Evolutionary conservation across 2,113 vertebrate genomes (phyloP).

Genomic region (Cephalopterus ornatus): DNA sequence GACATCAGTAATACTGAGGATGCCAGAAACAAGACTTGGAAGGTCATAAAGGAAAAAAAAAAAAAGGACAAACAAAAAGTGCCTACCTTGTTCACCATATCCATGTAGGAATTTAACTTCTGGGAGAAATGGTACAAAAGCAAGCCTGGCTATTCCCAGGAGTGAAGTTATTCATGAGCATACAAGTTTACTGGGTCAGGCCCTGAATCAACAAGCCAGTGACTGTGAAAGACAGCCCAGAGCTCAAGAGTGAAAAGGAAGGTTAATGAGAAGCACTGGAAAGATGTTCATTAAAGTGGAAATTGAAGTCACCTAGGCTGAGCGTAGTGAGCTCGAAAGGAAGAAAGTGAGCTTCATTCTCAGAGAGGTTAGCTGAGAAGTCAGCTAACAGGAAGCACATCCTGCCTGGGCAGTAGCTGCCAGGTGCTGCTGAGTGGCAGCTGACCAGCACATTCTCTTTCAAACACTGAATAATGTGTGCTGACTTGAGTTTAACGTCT

Average conservation of each 20-base stretch:
- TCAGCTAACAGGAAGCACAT: background rate
- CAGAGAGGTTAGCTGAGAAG: background rate
- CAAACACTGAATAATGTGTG: background rate
- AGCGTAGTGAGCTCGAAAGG: background rate
- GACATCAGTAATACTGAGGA: background rate
- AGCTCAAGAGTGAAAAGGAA: background rate
- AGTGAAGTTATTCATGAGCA: background rate
- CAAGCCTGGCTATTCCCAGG: background rate
- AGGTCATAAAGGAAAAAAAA: background rate
- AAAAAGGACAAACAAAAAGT: too few relatives aligned
- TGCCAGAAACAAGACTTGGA: background rate
- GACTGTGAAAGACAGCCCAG: conserved; percentile 29
- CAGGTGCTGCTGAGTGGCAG: background rate
- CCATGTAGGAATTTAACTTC: background rate
- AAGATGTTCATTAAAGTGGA: conserved; percentile 11
- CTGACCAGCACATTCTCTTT: background rate
- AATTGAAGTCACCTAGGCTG: background rate
- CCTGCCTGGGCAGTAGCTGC: background rate
- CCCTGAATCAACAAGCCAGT: conserved; percentile 8
- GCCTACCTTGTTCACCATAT: background rate
- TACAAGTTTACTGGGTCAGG: conserved; percentile 5
- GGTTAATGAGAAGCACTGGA: conserved; percentile 29
- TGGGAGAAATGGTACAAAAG: background rate
- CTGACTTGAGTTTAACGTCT: background rate
- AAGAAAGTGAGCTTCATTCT: background rate